Base-by-base conservation (phyloP, 2,113 vertebrate genomes). In the Onychostoma macrolepis region DNA sequence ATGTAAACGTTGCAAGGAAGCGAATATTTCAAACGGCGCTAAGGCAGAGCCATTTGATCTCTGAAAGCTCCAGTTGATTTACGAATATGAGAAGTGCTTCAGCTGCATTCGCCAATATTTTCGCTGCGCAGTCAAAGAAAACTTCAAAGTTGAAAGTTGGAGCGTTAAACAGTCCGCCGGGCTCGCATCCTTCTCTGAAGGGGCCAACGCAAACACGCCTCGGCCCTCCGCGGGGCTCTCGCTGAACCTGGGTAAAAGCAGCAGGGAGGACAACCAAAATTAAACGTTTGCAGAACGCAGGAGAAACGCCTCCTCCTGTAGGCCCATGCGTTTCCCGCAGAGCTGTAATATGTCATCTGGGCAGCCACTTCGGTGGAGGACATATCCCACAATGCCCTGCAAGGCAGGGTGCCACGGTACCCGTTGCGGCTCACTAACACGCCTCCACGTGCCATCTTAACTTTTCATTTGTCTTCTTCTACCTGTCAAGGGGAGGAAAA, bases 401-500 rank as follows among this genome's bases (percentile, higher is more conserved):
- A 67, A 71, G 75, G 91, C 79, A 26, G 90, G 92, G 91, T 69
- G 84, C 88, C 83, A 9, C 28, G 19, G 80, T 89, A 81, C 92
- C 90, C 87, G 30, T 58, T 26, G 91, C 89, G 93, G 87, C 78
- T 87, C 87, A 76, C 90, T 91, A 90, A 84, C 89, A 91, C 85
- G 65, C 90, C 88, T 88, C 90, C 92, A 89, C 89, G 89, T 89
- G 89, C 90, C 92, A 92, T 86, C 90, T 94, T 90, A 93, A 87
- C 90, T 91, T 92, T 92, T 87, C 93, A 94, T 93, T 92, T 89
- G 89, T 94, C 91, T 91, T 90, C 78, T 69, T 83, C 65, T 85
- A 87, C 84, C 84, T 88, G 88, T 88, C 88, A 88, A 75, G 10
- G 9, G 21, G 28, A 87, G 65, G 76, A 61, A 41, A 84, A 69